Evolutionary conservation across 2,113 vertebrate species (phyloP), one percentile per base, ranked within the genome.

Genomic region (Spea multiplicata): DNA sequence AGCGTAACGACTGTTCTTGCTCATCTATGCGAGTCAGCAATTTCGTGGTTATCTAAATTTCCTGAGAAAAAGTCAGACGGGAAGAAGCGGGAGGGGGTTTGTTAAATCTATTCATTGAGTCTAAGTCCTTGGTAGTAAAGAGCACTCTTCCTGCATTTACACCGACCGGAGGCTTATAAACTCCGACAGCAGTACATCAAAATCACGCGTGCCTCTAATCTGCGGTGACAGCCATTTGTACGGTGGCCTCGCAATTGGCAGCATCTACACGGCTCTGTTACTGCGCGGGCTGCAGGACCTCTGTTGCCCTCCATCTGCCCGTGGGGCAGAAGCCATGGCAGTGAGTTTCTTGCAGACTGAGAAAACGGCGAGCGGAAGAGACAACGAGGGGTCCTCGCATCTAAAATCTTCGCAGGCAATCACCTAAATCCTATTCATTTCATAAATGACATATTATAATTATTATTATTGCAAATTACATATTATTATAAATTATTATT

Each of bases 201-300:
- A 52, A 62, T 67, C 70, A 66, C 70, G 66, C 77, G 45, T 57
- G 45, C 16, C 17, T 49, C 14, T 80, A 80, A 80, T 80, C 17
- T 45, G n/a, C 61, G 70, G 49, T n/a, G 77, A 80, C 77, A 73
- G 77, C 72, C 71, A 80, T 62, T 80, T 80, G 77, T 73, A 80
- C 61, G 7, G 12, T 13, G 77, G 57, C 70, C 77, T 50, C 16
- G 55, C 62, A 44, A 48, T 73, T 80, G 70, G 62, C 59, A 59
- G 61, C 70, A 57, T 46, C 72, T 49, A 59, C 64, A 50, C 47
- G 12, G 49, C 62, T 46, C 57, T 45, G 47, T 55, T 69, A 9
- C 64, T 44, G 52, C 52, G 67, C 74, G 68, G 16, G 57, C 52
- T 53, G 75, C 53, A 61, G 44, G 75, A 77, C 53, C 61, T 76